Evolutionary conservation across 1,140 invertebrate genomes (phyloP).

Genomic region (Panagrolaimus sp.): DNA sequence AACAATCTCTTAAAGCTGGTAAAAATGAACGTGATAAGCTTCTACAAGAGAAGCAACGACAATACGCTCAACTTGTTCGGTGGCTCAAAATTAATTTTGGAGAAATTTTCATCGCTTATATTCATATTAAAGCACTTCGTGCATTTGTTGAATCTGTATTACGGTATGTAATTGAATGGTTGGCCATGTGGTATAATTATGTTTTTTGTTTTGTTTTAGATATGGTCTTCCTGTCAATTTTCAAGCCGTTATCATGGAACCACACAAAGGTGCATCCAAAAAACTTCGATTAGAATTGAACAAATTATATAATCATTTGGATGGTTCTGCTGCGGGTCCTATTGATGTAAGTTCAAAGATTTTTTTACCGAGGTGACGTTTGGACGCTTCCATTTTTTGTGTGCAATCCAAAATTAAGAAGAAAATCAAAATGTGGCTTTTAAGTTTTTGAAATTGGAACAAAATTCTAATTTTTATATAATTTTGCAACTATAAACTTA

Average conservation of each 20-base stretch:
- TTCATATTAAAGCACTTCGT: constrained; percentile 93
- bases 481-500: too few species aligned
- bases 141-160: constrained; percentile 98
- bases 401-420: too few species aligned
- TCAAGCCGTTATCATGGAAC: constrained; percentile 86
- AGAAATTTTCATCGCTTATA: constrained; percentile 96
- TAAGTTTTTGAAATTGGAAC: too few species aligned
- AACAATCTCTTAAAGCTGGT: constrained; percentile 87
- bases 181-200: too few species aligned
- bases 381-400: too few species aligned
- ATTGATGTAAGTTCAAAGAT: too few species aligned
- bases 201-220: too few species aligned
- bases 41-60: constrained; percentile 95
- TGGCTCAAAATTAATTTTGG: constrained; percentile 99
- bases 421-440: too few species aligned
- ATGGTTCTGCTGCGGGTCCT: constrained; percentile 69
- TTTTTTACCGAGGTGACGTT: too few species aligned
- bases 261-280: constrained; percentile 82
- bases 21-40: constrained; percentile 95
- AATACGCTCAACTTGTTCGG: constrained; percentile 85
- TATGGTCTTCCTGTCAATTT: constrained; percentile 96
- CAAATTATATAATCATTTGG: constrained; percentile 85
- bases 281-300: constrained; percentile 83
- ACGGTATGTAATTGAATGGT: too few species aligned
- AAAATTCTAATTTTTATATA: too few species aligned